phyloP scores from a whole-genome alignment of 2,888 invertebrate species.

The Bellardia pandia region DNA sequence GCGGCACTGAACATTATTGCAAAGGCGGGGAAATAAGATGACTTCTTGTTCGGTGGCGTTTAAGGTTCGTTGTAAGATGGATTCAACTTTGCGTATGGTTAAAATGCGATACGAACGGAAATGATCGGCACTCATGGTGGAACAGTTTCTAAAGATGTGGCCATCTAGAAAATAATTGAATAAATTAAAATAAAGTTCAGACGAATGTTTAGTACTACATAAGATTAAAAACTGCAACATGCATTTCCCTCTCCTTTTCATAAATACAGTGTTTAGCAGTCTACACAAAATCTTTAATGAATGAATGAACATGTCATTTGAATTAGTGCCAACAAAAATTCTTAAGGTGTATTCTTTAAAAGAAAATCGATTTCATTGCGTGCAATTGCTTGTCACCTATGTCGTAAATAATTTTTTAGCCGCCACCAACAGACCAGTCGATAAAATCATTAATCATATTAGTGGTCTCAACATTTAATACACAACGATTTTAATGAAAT shows the following conservation, averaged over 20 bases:
- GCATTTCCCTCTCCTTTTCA: background rate
- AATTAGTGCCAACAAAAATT: conserved; percentile 38
- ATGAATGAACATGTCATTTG: conserved; percentile 49
- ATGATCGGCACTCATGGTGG: conserved; percentile 85
- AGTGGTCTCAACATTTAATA: background rate
- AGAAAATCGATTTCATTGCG: conserved; percentile 25
- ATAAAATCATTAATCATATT: conserved; percentile 46
- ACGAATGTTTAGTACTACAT: background rate
- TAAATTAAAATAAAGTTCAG: background rate
- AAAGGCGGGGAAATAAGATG: conserved; percentile 88
- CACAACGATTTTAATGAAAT: conserved; percentile 19
- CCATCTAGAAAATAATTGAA: conserved; percentile 83
- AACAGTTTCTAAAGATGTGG: conserved; percentile 85
- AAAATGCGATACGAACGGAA: conserved; percentile 88
- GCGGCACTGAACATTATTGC: conserved; percentile 85
- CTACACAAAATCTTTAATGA: background rate
- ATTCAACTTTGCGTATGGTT: conserved; percentile 87
- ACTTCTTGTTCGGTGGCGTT: conserved; percentile 89
- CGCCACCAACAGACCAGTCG: conserved; percentile 18
- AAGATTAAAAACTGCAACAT: background rate
- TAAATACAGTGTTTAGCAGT: background rate
- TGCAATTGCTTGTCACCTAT: conserved; percentile 42
- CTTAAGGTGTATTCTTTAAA: background rate
- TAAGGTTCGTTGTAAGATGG: conserved; percentile 86
- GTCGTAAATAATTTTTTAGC: conserved; percentile 38